Evolutionary conservation across 1,140 invertebrate species (phyloP).

Genomic region (Aleiodes sp.): DNA sequence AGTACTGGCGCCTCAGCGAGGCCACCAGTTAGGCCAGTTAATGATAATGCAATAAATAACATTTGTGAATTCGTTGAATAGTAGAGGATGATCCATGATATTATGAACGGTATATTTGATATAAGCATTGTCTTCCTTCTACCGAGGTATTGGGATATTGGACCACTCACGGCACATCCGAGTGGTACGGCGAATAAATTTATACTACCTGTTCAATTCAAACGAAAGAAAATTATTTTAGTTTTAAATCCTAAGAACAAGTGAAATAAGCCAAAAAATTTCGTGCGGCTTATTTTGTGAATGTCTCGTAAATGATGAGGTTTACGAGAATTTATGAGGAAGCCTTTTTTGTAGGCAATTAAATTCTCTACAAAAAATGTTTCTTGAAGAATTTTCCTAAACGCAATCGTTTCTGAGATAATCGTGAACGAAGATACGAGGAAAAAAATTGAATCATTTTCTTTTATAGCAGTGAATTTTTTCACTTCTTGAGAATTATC

Average conservation of each 20-base stretch:
- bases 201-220: slow-evolving; percentile 72
- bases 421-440: too few species aligned
- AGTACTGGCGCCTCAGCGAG: slow-evolving; percentile 82
- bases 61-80: slow-evolving; percentile 70
- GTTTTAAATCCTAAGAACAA: not conserved
- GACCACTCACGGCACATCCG: slow-evolving; percentile 77
- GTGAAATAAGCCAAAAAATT: not conserved
- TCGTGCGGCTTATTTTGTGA: not conserved
- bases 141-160: slow-evolving; percentile 74
- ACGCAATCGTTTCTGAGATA: too few species aligned
- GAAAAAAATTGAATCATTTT: too few species aligned
- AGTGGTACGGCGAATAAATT: slow-evolving; percentile 80
- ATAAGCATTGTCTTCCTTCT: slow-evolving; percentile 77
- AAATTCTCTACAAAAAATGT: too few species aligned
- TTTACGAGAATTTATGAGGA: too few species aligned
- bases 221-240: not conserved
- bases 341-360: too few species aligned
- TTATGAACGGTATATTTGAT: slow-evolving; percentile 76
- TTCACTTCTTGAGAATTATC: too few species aligned
- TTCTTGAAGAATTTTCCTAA: too few species aligned
- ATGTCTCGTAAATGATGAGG: too few species aligned
- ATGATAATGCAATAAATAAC: slow-evolving; percentile 73
- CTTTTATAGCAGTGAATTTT: too few species aligned
- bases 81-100: slow-evolving; percentile 77
- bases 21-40: slow-evolving; percentile 78